Evolutionary conservation across 1,140 invertebrate genomes (phyloP).

Genomic region (Drosophila setifemur): DNA sequence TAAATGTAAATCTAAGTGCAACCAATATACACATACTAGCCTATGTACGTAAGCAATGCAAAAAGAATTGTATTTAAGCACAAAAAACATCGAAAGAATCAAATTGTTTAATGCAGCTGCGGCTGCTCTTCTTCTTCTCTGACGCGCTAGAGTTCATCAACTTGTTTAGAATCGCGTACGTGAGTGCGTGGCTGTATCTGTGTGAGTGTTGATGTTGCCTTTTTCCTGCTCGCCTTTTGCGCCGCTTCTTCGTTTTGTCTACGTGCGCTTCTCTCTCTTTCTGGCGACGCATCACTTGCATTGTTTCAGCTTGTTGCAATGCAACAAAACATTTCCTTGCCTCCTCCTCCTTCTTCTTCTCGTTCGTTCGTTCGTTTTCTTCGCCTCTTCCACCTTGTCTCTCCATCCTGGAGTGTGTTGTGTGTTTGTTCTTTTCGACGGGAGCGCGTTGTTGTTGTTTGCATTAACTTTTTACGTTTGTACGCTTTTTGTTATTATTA

Average conservation of each 20-base stretch:
- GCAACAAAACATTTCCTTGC: slow-evolving; percentile 47
- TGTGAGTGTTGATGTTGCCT: slow-evolving; percentile 45
- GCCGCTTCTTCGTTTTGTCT: slow-evolving; percentile 44
- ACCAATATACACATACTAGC: slow-evolving; percentile 38
- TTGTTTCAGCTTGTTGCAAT: slow-evolving; percentile 59
- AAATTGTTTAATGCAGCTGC: slow-evolving; percentile 27
- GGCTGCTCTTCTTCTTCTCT: slow-evolving; percentile 33
- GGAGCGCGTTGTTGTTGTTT: slow-evolving; percentile 61
- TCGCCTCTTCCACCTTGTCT: background rate
- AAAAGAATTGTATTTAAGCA: background rate
- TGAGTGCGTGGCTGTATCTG: slow-evolving; percentile 62
- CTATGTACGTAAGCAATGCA: slow-evolving; percentile 54
- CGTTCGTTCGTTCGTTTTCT: slow-evolving; percentile 17
- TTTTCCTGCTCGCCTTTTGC: slow-evolving; percentile 65
- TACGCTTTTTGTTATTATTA: slow-evolving; percentile 74
- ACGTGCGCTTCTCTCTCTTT: slow-evolving; percentile 17
- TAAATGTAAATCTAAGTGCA: slow-evolving; percentile 63
- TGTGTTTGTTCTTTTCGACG: slow-evolving; percentile 63
- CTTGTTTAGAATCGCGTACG: slow-evolving; percentile 77
- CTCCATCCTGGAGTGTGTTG: slow-evolving; percentile 28
- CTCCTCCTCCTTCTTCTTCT: slow-evolving; percentile 13
- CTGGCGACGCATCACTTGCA: slow-evolving; percentile 64
- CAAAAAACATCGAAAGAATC: slow-evolving; percentile 17
- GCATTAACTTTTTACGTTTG: slow-evolving; percentile 52
- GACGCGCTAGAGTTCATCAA: slow-evolving; percentile 75